Conservation (phyloP, 2,113 vertebrate genomes). For the Mesembrinibis cayennensis region DNA sequence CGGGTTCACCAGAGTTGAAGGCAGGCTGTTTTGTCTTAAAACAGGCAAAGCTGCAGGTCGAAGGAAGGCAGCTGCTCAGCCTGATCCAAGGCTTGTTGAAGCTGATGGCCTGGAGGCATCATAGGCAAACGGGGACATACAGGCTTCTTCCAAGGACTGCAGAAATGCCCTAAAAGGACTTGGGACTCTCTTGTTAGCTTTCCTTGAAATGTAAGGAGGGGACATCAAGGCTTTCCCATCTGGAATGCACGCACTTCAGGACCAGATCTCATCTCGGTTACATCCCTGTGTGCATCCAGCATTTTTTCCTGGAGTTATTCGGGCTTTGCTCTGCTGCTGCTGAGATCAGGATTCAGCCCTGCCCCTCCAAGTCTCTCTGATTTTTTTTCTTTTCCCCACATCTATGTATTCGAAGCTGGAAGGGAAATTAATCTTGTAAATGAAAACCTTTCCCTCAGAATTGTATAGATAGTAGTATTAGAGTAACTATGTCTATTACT, state of each 20-base stretch:
- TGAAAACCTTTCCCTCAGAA: neutral
- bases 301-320: neutral
- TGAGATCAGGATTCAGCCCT: neutral
- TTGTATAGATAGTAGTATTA: neutral
- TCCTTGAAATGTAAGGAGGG: neutral
- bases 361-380: neutral
- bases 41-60: neutral
- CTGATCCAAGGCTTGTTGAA: neutral
- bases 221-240: neutral
- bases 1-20: neutral
- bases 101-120: constrained; percentile 29
- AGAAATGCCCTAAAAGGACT: neutral
- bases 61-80: neutral
- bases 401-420: neutral
- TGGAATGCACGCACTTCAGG: neutral
- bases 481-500: neutral
- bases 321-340: neutral
- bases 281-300: neutral
- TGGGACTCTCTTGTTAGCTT: neutral
- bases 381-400: too few species aligned
- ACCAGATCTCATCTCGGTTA: neutral
- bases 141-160: neutral
- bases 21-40: neutral
- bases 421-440: neutral
- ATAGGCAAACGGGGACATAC: neutral